Evolutionary conservation across 2,888 invertebrate genomes (phyloP), one percentile per base, ranked within the genome.

Genomic region (Pachydiplax longipennis): DNA sequence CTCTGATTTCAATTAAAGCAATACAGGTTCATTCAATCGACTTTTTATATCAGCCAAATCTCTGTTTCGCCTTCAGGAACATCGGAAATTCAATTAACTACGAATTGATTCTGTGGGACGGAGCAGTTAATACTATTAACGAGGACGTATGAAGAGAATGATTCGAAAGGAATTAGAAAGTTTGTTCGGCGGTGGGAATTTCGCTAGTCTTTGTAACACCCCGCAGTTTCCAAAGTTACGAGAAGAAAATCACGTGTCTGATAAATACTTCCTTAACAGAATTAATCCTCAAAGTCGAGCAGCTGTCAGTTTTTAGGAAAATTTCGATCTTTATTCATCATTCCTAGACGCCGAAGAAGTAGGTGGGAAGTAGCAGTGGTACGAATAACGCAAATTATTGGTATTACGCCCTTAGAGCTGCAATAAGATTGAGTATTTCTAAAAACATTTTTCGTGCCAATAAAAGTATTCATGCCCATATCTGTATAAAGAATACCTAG

Each of bases 161-260:
- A 61, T 65, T 87, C 87, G 58, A 61, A 61, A 65, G 87, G 61
- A 61, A 87, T 87, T 61, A 87, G 87, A 61, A 87, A 87, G 87
- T 87, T 87, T 87, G 87, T 58, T 58, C 58, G 61, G 65, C 61
- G 65, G 83, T 35, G 83, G 61, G 37, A 37, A 65, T 87, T 37
- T 12, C 87, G 61, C n/a, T 65, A 61, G 61, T 37, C 61, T 61
- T 37, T 87, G 61, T 61, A 87, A 87, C 87, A 87, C 58, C 35
- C 61, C 87, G 37, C 22, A 87, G 37, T 87, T 87, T 37, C 87
- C 87, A 4, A 87, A 87, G 35, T 87, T 87, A 22, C 65, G 8
- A 37, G 87, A 87, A 61, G 87, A 40, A 61, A 87, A 87, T 58
- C 87, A 61, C 58, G 87, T 87, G 87, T 87, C 65, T 83, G 61